Evolutionary conservation across 2,888 invertebrate genomes (phyloP).

Genomic region (Limnephilus marmoratus): DNA sequence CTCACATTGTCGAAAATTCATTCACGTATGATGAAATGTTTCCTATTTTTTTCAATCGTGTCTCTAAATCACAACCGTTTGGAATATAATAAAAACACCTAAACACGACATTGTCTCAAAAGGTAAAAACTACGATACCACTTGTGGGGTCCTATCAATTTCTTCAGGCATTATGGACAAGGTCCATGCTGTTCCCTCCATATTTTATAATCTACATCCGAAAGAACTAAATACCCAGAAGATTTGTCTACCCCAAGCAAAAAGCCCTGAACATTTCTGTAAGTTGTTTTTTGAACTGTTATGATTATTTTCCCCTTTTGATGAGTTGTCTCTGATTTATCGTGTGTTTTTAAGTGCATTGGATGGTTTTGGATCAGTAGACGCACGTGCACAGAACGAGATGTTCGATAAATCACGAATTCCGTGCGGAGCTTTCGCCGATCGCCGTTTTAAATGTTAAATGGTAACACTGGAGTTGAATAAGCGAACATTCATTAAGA

Average conservation of each 20-base stretch:
- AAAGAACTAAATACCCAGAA: not conserved
- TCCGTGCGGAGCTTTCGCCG: slow-evolving; percentile 48
- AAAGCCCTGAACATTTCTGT: not conserved
- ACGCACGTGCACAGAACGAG: slow-evolving; percentile 38
- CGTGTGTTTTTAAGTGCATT: not conserved
- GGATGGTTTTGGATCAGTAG: not conserved
- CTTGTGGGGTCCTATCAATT: slow-evolving; percentile 42
- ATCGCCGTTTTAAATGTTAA: slow-evolving; percentile 32
- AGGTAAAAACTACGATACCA: slow-evolving; percentile 17
- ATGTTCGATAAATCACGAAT: slow-evolving; percentile 54
- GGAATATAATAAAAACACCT: slow-evolving; percentile 21
- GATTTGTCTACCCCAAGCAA: not conserved
- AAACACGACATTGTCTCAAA: slow-evolving; percentile 27
- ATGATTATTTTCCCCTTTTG: not conserved
- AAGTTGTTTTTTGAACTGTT: not conserved
- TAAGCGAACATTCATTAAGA: slow-evolving; percentile 16
- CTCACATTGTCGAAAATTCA: not conserved
- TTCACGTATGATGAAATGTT: not conserved
- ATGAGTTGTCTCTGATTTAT: not conserved
- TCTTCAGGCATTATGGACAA: slow-evolving; percentile 17
- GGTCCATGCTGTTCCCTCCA: slow-evolving; percentile 28
- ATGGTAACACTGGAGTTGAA: slow-evolving; percentile 20
- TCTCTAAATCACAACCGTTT: slow-evolving; percentile 19
- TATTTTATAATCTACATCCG: slow-evolving; percentile 9
- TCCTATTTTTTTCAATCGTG: not conserved